Conservation (phyloP, 2,113 vertebrate species). For the Rynchops niger region DNA sequence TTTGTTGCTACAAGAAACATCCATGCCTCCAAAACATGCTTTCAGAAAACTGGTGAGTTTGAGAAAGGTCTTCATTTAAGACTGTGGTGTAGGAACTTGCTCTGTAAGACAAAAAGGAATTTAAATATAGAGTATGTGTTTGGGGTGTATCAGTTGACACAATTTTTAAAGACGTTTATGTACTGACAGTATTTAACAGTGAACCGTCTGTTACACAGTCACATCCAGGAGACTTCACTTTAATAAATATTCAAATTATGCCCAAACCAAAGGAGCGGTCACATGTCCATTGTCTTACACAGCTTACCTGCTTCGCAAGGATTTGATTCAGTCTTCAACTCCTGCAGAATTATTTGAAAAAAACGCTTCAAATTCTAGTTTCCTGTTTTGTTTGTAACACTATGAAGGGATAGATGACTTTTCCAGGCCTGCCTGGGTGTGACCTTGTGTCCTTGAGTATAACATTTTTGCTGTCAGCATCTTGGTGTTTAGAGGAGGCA, state of each 20-base stretch:
- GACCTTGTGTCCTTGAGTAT: constrained; percentile 35
- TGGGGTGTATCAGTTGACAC: neutral
- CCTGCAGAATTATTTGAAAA: neutral
- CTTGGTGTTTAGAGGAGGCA: neutral
- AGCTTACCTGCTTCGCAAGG: rapidly evolving
- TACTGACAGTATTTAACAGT: neutral
- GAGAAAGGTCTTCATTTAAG: neutral
- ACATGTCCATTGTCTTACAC: rapidly evolving
- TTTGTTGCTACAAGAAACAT: constrained; percentile 90
- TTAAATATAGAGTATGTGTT: neutral
- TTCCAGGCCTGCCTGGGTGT: neutral
- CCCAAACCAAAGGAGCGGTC: neutral
- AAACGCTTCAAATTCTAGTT: neutral
- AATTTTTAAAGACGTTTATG: neutral
- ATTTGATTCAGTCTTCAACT: neutral
- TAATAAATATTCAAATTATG: rapidly evolving
- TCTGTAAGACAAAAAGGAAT: neutral
- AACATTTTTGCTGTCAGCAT: neutral
- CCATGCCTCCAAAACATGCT: constrained; percentile 81
- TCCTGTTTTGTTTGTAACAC: neutral
- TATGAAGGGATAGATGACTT: neutral
- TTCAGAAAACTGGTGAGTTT: constrained; percentile 90
- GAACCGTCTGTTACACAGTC: rapidly evolving
- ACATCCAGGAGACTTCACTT: neutral
- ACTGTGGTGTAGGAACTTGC: rapidly evolving